Evolutionary conservation across 2,797 vertebrate genomes (phyloP).

Genomic region (Syncerus caffer): DNA sequence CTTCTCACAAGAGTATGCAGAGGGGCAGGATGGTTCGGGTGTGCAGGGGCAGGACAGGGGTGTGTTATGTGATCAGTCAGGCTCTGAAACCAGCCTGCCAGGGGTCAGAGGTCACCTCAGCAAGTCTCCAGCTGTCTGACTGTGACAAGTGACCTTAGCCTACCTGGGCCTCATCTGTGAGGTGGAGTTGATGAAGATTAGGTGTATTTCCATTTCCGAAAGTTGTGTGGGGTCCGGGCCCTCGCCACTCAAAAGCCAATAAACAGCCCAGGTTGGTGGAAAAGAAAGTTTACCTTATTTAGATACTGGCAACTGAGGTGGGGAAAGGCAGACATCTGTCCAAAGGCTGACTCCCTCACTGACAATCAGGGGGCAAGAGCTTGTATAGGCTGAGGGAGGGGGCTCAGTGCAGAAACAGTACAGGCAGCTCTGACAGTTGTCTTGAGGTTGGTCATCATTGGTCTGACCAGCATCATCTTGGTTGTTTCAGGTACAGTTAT

Average conservation of each 20-base stretch:
- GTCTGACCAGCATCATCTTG: neutral
- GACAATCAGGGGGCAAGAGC: neutral
- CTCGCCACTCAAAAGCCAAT: neutral
- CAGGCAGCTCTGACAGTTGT: neutral
- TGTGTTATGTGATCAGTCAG: neutral
- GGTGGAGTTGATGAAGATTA: neutral
- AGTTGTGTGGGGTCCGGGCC: neutral
- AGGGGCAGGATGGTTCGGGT: neutral
- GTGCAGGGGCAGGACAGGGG: neutral
- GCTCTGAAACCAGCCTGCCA: neutral
- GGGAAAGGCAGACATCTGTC: neutral
- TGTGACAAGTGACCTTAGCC: neutral
- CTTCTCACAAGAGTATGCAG: no score
- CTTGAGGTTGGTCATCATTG: neutral
- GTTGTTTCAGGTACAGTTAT: neutral
- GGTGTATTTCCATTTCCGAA: rapidly evolving
- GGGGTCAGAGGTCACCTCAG: neutral
- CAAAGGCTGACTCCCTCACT: neutral
- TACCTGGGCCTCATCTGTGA: neutral
- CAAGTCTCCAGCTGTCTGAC: neutral
- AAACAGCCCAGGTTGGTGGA: neutral
- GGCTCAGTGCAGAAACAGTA: neutral
- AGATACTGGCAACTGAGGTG: neutral
- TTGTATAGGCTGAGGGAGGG: neutral
- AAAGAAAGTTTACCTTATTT: neutral